Conservation (phyloP, 2,888 invertebrate species). For the Drosophila mettleri region DNA sequence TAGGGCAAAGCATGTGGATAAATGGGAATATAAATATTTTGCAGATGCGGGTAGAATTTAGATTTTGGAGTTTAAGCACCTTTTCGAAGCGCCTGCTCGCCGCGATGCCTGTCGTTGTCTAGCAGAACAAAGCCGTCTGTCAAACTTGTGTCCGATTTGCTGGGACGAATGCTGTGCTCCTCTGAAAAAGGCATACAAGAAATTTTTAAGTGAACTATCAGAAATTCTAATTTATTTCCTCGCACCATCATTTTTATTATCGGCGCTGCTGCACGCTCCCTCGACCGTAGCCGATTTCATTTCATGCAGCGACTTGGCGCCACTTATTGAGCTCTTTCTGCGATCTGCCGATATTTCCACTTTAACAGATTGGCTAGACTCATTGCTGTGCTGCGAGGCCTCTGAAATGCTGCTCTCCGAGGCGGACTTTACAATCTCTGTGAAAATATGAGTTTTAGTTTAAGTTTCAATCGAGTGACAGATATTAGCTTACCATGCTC, state of each 20-base stretch:
- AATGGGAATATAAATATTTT: not conserved
- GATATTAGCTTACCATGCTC: slow-evolving; percentile 86
- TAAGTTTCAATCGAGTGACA: not conserved
- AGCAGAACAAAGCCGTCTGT: slow-evolving; percentile 96
- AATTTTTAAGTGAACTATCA: not conserved
- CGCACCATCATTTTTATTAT: slow-evolving; percentile 66
- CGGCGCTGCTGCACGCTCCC: slow-evolving; percentile 63
- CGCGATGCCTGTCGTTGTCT: slow-evolving; percentile 84
- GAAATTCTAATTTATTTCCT: not conserved
- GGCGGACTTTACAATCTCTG: slow-evolving; percentile 91
- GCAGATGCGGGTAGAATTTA: not conserved
- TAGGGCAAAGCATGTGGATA: not conserved
- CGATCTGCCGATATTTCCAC: slow-evolving; percentile 54
- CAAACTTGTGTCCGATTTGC: slow-evolving; percentile 96
- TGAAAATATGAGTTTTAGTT: not conserved
- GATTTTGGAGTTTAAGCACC: slow-evolving; percentile 58
- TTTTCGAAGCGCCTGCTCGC: slow-evolving; percentile 83
- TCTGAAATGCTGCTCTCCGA: slow-evolving; percentile 95
- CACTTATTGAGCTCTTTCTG: slow-evolving; percentile 83
- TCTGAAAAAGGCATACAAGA: slow-evolving; percentile 55
- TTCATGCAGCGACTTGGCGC: slow-evolving; percentile 85
- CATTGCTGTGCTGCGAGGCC: slow-evolving; percentile 90
- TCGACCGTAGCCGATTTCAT: slow-evolving; percentile 85
- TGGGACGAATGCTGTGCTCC: slow-evolving; percentile 90
- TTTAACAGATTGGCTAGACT: slow-evolving; percentile 88